Evolutionary conservation across 2,113 vertebrate species (phyloP).

Genomic region (Xiphorhynchus elegans): DNA sequence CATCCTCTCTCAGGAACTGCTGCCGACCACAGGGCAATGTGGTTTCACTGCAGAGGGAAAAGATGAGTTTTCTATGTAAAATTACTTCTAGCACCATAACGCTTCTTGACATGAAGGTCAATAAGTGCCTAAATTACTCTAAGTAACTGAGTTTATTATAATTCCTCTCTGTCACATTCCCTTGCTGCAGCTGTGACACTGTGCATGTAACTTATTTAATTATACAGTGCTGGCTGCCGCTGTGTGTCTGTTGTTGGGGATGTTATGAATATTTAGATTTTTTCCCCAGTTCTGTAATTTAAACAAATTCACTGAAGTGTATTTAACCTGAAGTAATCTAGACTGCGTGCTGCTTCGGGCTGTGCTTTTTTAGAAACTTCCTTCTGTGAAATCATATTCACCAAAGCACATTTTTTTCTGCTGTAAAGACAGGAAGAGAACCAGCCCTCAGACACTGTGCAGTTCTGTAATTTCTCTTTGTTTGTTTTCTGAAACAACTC

Average conservation of each 20-base stretch:
- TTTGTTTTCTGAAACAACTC: neutral
- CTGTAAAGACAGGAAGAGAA: neutral
- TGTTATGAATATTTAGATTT: conserved; percentile 14
- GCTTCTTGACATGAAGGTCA: conserved; percentile 29
- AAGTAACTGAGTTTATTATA: conserved; percentile 18
- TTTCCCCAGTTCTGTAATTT: neutral
- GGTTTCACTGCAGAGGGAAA: neutral
- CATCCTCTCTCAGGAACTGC: neutral
- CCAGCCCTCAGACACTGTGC: rapidly evolving
- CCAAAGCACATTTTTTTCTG: neutral
- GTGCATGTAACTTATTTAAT: conserved; percentile 33
- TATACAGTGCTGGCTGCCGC: neutral
- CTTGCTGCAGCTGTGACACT: conserved; percentile 22
- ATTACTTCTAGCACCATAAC: neutral
- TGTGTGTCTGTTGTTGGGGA: neutral
- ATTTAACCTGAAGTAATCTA: conserved; percentile 32
- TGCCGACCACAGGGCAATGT: neutral
- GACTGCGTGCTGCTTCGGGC: neutral
- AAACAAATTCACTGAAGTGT: neutral
- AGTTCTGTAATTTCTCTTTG: neutral
- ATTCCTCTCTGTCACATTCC: conserved; percentile 6
- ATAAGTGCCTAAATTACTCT: neutral
- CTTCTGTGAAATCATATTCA: neutral
- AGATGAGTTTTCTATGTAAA: neutral
- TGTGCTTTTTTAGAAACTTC: neutral